Evolutionary conservation across 2,888 invertebrate species (phyloP).

Genomic region (Chymomyza caudatula): DNA sequence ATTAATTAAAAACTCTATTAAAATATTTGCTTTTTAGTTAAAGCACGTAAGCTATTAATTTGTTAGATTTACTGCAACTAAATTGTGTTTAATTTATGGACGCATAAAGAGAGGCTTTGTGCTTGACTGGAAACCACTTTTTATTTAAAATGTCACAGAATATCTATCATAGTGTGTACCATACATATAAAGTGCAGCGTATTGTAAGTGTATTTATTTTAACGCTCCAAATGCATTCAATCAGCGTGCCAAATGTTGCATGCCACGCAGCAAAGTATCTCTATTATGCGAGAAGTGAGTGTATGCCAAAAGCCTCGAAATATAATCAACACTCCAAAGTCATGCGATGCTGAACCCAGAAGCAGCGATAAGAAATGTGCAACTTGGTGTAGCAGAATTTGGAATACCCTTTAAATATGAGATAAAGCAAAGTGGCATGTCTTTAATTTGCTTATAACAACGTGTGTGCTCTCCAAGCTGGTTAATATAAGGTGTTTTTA

Average conservation of each 20-base stretch:
- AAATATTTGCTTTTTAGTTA: conserved; percentile 12
- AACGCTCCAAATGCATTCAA: conserved; percentile 62
- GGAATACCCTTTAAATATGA: neutral
- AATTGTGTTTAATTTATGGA: neutral
- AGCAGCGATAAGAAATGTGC: neutral
- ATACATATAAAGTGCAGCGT: neutral
- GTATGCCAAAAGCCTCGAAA: conserved; percentile 37
- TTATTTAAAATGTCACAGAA: neutral
- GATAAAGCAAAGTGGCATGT: no score
- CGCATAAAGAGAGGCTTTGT: neutral
- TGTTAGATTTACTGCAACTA: conserved; percentile 12
- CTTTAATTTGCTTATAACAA: no score
- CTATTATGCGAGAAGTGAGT: conserved; percentile 35
- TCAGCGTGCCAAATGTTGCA: conserved; percentile 36
- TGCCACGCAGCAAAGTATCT: conserved; percentile 22
- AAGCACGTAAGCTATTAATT: conserved; percentile 40
- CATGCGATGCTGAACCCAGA: neutral
- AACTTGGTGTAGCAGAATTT: neutral
- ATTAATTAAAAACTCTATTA: conserved; percentile 53
- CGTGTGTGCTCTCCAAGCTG: no score
- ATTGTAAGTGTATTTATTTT: neutral
- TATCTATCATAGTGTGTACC: neutral
- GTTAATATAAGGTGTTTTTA: no score
- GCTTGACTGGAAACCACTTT: neutral
- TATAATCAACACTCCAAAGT: conserved; percentile 44